These are phyloP conservation scores for Zaprionus gabonicus DNA, from an alignment of 1,140 invertebrate species.

Conservation along the genomic window DNA sequence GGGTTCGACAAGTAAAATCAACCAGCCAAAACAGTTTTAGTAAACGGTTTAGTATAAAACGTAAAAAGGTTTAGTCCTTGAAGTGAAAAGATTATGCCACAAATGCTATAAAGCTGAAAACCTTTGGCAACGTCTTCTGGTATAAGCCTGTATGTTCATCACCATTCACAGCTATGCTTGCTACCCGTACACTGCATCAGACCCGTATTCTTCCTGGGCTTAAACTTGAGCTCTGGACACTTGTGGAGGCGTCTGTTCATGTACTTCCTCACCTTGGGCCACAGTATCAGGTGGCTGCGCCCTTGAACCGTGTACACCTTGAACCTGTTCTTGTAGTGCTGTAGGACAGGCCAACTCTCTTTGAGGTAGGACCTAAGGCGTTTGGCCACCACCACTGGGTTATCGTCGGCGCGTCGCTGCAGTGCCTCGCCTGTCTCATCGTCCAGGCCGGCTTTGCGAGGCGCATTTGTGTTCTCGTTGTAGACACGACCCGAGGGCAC, in stretches of 20 bases:
- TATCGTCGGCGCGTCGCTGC: constrained; percentile 32
- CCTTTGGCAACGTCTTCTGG: no score
- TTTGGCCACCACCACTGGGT: not conserved
- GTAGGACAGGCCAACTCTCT: constrained; percentile 21
- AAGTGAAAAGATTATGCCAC: no score
- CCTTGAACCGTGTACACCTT: constrained; percentile 20
- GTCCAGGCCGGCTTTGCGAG: constrained; percentile 16
- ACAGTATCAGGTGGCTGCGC: constrained; percentile 18
- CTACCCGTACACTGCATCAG: not conserved
- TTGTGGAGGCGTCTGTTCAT: constrained; percentile 15
- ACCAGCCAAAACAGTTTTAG: no score
- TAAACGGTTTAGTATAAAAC: no score
- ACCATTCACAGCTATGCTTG: not conserved
- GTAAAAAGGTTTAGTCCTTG: no score
- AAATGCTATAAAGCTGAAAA: no score
- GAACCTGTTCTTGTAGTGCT: constrained; percentile 16
- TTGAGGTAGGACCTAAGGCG: constrained; percentile 11
- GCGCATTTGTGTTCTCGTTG: constrained; percentile 19
- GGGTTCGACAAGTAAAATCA: no score
- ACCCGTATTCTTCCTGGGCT: not conserved
- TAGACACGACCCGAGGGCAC: constrained; percentile 38
- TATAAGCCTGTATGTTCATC: no score
- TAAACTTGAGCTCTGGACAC: not conserved
- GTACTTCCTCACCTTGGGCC: constrained; percentile 34
- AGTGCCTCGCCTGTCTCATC: constrained; percentile 44